phyloP scores from a whole-genome alignment of 2,113 vertebrate species.

The Nothocercus julius region DNA sequence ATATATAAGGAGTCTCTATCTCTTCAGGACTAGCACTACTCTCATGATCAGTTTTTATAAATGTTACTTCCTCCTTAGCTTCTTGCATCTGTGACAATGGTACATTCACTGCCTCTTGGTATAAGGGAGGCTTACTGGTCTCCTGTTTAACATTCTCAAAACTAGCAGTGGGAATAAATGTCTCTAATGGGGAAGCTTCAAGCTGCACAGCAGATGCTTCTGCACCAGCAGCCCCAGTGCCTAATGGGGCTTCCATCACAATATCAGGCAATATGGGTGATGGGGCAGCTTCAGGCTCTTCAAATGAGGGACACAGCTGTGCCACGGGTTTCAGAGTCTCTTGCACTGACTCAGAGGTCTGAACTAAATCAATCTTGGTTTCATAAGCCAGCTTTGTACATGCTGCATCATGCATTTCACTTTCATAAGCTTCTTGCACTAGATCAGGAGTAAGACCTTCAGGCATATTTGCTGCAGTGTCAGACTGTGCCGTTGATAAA shows the following conservation, averaged over 20 bases:
- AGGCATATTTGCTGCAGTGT: conserved; percentile 76
- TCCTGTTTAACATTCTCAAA: conserved; percentile 77
- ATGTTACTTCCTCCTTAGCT: conserved; percentile 33
- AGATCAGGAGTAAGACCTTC: conserved; percentile 95
- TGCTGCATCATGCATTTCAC: conserved; percentile 80
- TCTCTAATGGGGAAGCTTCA: conserved; percentile 80
- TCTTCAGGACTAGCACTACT: conserved; percentile 66
- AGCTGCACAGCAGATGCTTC: conserved; percentile 79
- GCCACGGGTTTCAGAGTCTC: conserved; percentile 74
- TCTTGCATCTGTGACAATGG: conserved; percentile 52
- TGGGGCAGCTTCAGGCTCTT: conserved; percentile 81
- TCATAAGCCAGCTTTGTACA: conserved; percentile 81
- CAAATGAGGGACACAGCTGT: conserved; percentile 80
- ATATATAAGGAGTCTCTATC: conserved; percentile 81
- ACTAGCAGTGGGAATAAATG: conserved; percentile 76
- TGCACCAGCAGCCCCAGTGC: conserved; percentile 77
- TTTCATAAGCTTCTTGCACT: conserved; percentile 89
- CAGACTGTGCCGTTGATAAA: conserved; percentile 19
- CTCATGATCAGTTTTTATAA: conserved; percentile 54
- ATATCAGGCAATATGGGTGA: conserved; percentile 91
- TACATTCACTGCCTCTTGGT: conserved; percentile 85
- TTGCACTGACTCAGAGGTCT: conserved; percentile 78
- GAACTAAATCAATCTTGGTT: conserved; percentile 83
- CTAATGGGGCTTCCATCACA: conserved; percentile 91
- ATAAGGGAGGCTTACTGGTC: conserved; percentile 83